Conservation (phyloP, 2,888 invertebrate genomes). For the Pandemis cinnamomeana region DNA sequence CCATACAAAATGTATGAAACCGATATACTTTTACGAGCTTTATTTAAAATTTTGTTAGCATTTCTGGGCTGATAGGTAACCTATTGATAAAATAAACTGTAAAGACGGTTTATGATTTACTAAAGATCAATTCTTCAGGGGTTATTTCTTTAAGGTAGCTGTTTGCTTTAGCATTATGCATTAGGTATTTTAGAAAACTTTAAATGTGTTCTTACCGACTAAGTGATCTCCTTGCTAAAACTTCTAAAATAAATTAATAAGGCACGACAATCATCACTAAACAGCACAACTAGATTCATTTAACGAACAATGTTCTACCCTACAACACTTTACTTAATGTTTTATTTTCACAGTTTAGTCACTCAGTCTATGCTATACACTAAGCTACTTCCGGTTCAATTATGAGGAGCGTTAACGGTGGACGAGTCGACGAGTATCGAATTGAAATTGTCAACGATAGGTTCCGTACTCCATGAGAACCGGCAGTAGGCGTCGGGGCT, state of each 20-base stretch:
- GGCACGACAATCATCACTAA: constrained; percentile 84
- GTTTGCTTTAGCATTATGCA: constrained; percentile 24
- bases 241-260: constrained; percentile 84
- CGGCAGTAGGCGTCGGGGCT: constrained; percentile 81
- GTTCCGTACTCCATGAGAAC: constrained; percentile 81
- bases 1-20: too few relatives aligned
- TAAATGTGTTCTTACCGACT: constrained; percentile 72
- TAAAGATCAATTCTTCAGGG: background rate
- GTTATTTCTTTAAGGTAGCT: background rate
- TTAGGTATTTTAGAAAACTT: constrained; percentile 14
- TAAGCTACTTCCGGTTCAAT: constrained; percentile 63
- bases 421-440: constrained; percentile 72
- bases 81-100: background rate
- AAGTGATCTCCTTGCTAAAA: constrained; percentile 65
- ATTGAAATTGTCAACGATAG: constrained; percentile 77
- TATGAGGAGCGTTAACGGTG: constrained; percentile 67
- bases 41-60: too few relatives aligned
- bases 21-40: too few relatives aligned
- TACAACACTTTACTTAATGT: constrained; percentile 69
- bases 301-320: constrained; percentile 66
- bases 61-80: too few relatives aligned
- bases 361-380: constrained; percentile 57
- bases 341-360: constrained; percentile 73
- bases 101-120: background rate
- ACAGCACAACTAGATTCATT: constrained; percentile 72